phyloP scores from a whole-genome alignment of 2,888 invertebrate species.

The Tinea pellionella region DNA sequence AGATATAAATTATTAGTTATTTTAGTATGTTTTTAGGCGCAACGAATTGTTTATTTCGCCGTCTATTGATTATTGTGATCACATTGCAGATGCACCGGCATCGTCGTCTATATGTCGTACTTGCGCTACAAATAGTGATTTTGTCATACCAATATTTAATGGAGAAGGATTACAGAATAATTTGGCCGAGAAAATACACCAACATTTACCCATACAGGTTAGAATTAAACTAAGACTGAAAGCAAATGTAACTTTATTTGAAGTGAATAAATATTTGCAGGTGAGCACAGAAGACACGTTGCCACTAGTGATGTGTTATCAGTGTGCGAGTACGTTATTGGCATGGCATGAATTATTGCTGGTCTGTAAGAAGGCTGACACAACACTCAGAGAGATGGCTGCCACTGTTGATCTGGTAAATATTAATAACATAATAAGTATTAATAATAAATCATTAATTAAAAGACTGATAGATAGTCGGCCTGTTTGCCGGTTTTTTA shows the following conservation, averaged over 20 bases:
- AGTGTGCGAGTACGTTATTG: slow-evolving; percentile 72
- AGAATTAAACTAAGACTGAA: slow-evolving; percentile 11
- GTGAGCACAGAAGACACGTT: slow-evolving; percentile 61
- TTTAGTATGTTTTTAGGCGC: too few species aligned
- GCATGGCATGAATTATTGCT: slow-evolving; percentile 73
- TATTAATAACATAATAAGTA: too few species aligned
- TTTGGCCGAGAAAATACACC: slow-evolving; percentile 71
- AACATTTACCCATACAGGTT: slow-evolving; percentile 74
- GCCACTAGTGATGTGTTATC: slow-evolving; percentile 72
- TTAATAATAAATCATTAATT: too few species aligned
- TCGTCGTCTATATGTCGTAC: slow-evolving; percentile 54
- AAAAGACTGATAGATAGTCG: too few species aligned
- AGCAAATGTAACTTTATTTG: too few species aligned
- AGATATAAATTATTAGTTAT: background rate
- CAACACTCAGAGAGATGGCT: slow-evolving; percentile 29
- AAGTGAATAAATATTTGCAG: too few species aligned
- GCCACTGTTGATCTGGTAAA: slow-evolving; percentile 10
- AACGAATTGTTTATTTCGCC: background rate
- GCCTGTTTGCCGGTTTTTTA: too few species aligned
- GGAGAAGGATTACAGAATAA: slow-evolving; percentile 72
- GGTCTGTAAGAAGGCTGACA: slow-evolving; percentile 67
- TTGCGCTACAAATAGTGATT: slow-evolving; percentile 64
- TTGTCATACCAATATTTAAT: slow-evolving; percentile 71
- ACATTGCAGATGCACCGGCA: background rate
- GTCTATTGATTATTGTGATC: too few species aligned